phyloP scores from a whole-genome alignment of 1,140 invertebrate species.

The Papilio glaucus region DNA sequence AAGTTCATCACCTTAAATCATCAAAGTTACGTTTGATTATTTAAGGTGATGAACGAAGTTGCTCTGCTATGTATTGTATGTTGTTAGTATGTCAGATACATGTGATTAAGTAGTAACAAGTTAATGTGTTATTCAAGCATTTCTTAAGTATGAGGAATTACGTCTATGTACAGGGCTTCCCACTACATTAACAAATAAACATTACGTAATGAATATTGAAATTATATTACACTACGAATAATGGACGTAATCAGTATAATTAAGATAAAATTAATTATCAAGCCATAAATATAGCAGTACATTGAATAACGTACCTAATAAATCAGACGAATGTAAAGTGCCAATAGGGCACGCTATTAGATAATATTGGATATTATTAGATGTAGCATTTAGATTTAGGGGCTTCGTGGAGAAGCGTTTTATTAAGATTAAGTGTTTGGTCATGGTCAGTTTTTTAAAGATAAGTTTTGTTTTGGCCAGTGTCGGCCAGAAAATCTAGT shows the following conservation, averaged over 20 bases:
- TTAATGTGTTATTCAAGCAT: not conserved
- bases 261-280: not conserved
- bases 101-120: not conserved
- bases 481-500: too few species aligned
- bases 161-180: not conserved
- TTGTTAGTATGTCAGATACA: too few species aligned
- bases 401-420: not conserved
- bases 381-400: not conserved
- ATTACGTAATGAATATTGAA: not conserved
- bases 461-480: too few species aligned
- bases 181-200: not conserved
- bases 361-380: not conserved
- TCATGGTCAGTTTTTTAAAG: too few species aligned
- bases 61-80: too few species aligned
- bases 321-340: constrained; percentile 7
- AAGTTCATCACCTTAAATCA: too few species aligned
- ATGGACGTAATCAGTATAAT: not conserved
- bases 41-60: too few species aligned
- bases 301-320: constrained; percentile 3
- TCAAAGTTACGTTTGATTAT: too few species aligned
- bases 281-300: not conserved
- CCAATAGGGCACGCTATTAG: not conserved
- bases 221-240: too few species aligned
- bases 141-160: not conserved
- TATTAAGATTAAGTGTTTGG: too few species aligned